Conservation (phyloP, 2,888 invertebrate genomes). For the Sinotaia quadrata region DNA sequence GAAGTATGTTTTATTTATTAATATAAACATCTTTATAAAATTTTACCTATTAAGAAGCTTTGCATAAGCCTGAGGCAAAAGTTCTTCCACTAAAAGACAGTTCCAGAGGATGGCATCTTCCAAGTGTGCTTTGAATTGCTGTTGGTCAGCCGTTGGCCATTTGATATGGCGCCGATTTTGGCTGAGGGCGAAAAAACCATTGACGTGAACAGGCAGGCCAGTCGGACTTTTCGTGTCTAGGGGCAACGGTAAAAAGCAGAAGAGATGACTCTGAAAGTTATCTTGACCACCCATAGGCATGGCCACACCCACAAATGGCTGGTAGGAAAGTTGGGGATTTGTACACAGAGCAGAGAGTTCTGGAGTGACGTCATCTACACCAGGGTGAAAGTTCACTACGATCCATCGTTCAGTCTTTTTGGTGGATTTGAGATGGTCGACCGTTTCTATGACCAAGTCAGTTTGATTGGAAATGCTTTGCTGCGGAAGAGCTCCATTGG, state of each 20-base stretch:
- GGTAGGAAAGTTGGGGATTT: slow-evolving; percentile 41
- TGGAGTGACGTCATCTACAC: slow-evolving; percentile 35
- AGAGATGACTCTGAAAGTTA: slow-evolving; percentile 57
- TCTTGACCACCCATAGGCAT: slow-evolving; percentile 37
- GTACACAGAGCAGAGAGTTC: slow-evolving; percentile 30
- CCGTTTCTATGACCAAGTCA: neutral
- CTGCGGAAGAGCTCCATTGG: slow-evolving; percentile 11
- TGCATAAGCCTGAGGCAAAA: slow-evolving; percentile 52
- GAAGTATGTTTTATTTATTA: too few relatives aligned
- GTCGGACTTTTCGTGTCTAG: slow-evolving; percentile 54
- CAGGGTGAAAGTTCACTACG: slow-evolving; percentile 45
- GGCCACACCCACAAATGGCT: slow-evolving; percentile 56
- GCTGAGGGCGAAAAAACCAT: slow-evolving; percentile 65
- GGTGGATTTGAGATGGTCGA: neutral
- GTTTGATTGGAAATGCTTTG: neutral
- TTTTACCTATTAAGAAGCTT: slow-evolving; percentile 24
- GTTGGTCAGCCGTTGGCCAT: slow-evolving; percentile 59
- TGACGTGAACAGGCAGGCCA: slow-evolving; percentile 67
- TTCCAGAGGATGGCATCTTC: slow-evolving; percentile 65
- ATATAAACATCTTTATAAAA: too few relatives aligned
- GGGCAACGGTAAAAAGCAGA: slow-evolving; percentile 69
- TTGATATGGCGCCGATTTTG: slow-evolving; percentile 66
- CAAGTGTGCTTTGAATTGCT: slow-evolving; percentile 30
- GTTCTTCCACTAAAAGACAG: slow-evolving; percentile 54
- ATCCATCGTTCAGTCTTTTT: slow-evolving; percentile 36